These are phyloP conservation scores for Andrena fulva DNA, from an alignment of 2,888 invertebrate genomes.

Conservation along the genomic window DNA sequence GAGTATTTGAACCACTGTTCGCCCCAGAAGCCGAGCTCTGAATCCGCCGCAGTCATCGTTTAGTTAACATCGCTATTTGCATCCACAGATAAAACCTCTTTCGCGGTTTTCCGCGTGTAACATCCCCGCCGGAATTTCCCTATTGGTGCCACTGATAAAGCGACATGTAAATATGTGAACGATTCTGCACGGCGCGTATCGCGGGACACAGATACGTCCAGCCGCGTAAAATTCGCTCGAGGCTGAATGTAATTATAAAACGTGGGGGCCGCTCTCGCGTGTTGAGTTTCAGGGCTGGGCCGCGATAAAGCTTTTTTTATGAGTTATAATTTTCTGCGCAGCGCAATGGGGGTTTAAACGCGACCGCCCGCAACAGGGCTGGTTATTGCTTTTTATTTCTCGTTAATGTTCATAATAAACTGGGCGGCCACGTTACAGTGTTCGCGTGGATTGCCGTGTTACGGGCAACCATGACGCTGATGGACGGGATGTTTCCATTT, in stretches of 20 bases:
- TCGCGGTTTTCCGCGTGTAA: slow-evolving; percentile 43
- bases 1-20: too few species aligned
- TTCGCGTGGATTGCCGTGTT: background rate
- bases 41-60: too few species aligned
- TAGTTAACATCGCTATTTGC: background rate
- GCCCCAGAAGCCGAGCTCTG: too few species aligned
- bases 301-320: slow-evolving; percentile 12
- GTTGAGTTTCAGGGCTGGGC: background rate
- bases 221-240: slow-evolving; percentile 8
- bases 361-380: background rate
- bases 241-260: slow-evolving; percentile 55
- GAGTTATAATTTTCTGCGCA: slow-evolving; percentile 19
- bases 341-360: background rate
- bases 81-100: slow-evolving; percentile 8
- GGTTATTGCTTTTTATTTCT: background rate
- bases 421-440: background rate
- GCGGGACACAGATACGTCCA: background rate
- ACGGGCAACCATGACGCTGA: background rate
- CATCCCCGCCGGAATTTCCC: slow-evolving; percentile 52
- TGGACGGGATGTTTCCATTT: background rate
- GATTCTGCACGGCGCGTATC: slow-evolving; percentile 61
- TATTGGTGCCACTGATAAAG: slow-evolving; percentile 62
- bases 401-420: background rate
- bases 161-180: slow-evolving; percentile 68
- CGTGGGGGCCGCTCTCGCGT: slow-evolving; percentile 14